Percentiles rank a stretch among this genome's conserved stretches.
Evolutionary conservation across 2,113 vertebrate genomes (phyloP).

Genomic region (Laticauda laticaudata): DNA sequence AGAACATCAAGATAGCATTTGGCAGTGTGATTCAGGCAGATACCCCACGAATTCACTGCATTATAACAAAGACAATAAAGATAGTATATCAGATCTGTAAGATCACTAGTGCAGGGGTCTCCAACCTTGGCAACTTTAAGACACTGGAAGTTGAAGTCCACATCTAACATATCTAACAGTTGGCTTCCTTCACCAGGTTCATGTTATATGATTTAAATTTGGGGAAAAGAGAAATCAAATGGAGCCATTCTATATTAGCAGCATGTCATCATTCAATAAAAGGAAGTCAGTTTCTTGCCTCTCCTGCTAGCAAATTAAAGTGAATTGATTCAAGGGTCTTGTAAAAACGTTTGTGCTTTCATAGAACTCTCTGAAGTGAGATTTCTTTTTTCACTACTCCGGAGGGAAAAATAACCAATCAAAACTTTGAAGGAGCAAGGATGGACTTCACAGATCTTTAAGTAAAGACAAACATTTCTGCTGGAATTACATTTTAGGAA

Average conservation of each 20-base stretch:
- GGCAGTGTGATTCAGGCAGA: not conserved
- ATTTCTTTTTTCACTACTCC: not conserved
- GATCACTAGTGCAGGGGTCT: not conserved
- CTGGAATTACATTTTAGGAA: conserved; percentile 4
- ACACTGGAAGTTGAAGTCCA: too few relatives aligned
- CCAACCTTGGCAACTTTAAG: too few relatives aligned
- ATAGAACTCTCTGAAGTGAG: not conserved
- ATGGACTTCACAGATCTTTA: not conserved
- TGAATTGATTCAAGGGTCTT: not conserved
- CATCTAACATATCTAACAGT: not conserved
- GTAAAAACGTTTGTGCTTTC: not conserved
- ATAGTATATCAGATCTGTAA: not conserved
- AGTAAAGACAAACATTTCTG: conserved; percentile 28
- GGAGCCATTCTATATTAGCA: not conserved
- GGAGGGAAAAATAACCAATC: conserved; percentile 2
- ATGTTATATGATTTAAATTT: not conserved
- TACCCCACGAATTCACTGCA: not conserved
- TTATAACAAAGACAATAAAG: not conserved
- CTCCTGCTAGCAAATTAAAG: conserved; percentile 14
- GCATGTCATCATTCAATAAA: not conserved
- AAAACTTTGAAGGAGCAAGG: conserved; percentile 4
- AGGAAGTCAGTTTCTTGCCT: not conserved
- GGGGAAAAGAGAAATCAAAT: not conserved
- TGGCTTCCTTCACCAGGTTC: not conserved
- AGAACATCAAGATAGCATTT: not conserved